These are phyloP conservation scores for Mizuhopecten yessoensis DNA, from an alignment of 1,140 invertebrate species.

Conservation along the genomic window DNA sequence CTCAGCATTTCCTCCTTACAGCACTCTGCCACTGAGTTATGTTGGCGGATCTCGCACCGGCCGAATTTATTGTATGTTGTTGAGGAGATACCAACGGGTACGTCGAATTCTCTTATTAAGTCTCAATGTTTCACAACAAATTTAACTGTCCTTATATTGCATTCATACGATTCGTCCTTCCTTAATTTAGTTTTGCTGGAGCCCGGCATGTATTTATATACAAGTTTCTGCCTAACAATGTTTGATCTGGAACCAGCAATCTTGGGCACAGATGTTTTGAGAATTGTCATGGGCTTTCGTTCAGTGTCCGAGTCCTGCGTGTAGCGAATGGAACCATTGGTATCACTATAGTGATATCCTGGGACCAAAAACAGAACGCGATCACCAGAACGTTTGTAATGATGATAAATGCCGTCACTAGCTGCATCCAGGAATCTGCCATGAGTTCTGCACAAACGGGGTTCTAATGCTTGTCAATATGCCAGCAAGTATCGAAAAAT, in stretches of 20 bases:
- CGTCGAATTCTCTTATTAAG: neutral
- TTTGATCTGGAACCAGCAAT: neutral
- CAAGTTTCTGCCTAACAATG: neutral
- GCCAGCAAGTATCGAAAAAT: neutral
- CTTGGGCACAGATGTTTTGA: neutral
- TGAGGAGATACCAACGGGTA: neutral
- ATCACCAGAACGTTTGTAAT: conserved; percentile 21
- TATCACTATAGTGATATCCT: neutral
- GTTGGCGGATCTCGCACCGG: neutral
- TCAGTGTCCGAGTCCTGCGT: neutral
- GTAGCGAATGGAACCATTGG: neutral
- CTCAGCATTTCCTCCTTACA: neutral
- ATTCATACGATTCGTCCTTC: neutral
- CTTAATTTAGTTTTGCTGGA: neutral
- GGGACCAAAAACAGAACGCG: neutral
- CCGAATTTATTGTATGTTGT: neutral
- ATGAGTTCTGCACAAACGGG: neutral
- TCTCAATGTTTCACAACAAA: neutral
- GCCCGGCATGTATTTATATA: neutral
- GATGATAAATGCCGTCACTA: neutral
- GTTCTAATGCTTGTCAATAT: neutral
- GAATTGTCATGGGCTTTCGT: neutral
- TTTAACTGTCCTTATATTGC: neutral
- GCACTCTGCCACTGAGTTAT: neutral
- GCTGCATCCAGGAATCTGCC: neutral